Evolutionary conservation across 1,140 invertebrate genomes (phyloP), one percentile per base, ranked within the genome.

Genomic region (Akabosia matsudoensis): DNA sequence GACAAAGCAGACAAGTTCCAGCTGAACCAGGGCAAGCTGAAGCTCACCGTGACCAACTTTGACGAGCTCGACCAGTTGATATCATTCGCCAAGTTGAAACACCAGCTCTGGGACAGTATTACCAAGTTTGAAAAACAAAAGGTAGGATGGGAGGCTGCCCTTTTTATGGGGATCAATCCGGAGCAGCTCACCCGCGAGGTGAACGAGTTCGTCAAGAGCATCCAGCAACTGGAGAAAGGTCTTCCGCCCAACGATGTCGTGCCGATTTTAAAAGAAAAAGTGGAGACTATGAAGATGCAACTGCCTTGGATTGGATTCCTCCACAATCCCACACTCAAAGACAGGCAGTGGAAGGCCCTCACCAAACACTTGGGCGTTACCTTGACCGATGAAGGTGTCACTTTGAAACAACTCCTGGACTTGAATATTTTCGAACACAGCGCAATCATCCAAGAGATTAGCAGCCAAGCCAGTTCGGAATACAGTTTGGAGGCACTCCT

Each of bases 401-500:
- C 88, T 1, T 85, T 96, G 33, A 84, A 86, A 28, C 83, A 89
- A 2, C 85, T 93, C 30, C 90, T 94, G 75, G 88, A 91, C n/a
- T 85, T 92, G 45, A 87, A 90, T 18, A 90, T 90, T 0, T 94
- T 94, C 85, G 87, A 88, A 34, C 88, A 89, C 81, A 87, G 88
- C 0, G 88, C 92, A n/a, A 88, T 90, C 73, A 82, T 96, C 1
- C 90, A 92, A 87, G 92, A 95, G 83, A 90, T 96, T 14, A 92
- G 93, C 1, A 90, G 89, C 0, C 90, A 93, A 82, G 94, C 94
- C 0, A 94, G 91, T 80, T 93, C 93, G 1, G 94, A 96, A 84
- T 90, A 91, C 33, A 90, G 89, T 22, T 86, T 96, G 0, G 93
- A 96, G 84, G 84, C 85, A 1, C 87, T 95, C 80, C 83, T 96